Base-by-base conservation (phyloP, 2,888 invertebrate genomes). In the Archips crataeganus region DNA sequence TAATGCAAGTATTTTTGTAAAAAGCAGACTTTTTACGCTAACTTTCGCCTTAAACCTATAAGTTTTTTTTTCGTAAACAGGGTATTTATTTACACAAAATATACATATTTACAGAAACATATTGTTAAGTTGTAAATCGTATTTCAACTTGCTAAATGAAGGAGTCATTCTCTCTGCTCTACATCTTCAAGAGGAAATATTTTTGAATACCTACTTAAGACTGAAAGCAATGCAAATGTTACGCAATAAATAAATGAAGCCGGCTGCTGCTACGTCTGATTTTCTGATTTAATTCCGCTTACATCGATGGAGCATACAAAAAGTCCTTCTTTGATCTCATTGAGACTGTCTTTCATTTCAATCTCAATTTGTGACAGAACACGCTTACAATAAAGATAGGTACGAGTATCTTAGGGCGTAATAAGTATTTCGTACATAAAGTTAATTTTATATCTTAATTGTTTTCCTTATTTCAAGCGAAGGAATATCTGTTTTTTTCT, bases 281-380 rank as follows among this genome's bases (percentile, higher is more conserved):
- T 57, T 57, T 57, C 57, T 32, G 57, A 57, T 32, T 57, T 57
- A 32, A 57, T 57, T 57, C 57, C 57, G 57, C 11, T 57, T 32
- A 34, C 32, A 10, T 57, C 32, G 23, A 57, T 57, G 57, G 57
- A 32, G 57, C 32, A 32, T 54, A 23, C 32, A 57, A 32, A 51
- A 54, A 57, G 57, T 32, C 57, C 32, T 10, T 32, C 32, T 57
- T 57, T 57, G 57, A 57, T 57, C 57, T 57, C 10, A 32, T 57
- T 32, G 57, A 57, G 57, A 10, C 57, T 57, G 57, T 57, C 32
- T 57, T 57, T 57, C 57, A 57, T 57, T 57, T 57, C 11, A 57
- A 3, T 32, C 32, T 57, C 57, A 57, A 57, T 57, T 57, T 32
- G 57, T 10, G 10, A 57, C 57, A 57, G 32, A 57, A 57, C 57